A percentile compares a stretch with the other conserved stretches of the same genome.
phyloP scores from a whole-genome alignment of 2,797 vertebrate genomes.

The Silurus lanzhouensis region DNA sequence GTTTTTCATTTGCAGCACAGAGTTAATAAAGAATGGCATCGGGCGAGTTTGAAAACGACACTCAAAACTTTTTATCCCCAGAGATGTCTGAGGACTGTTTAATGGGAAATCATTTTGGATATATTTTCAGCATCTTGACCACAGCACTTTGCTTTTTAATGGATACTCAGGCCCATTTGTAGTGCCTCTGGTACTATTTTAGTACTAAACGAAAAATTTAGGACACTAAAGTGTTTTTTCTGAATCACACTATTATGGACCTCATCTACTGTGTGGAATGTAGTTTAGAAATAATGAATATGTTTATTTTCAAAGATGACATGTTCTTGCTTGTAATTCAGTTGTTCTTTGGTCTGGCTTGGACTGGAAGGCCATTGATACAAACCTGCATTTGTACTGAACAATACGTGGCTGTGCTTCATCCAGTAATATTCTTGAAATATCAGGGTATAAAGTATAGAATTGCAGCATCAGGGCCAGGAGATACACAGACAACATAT shows the following conservation, averaged over 20 bases:
- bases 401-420: conserved; percentile 24
- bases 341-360: neutral
- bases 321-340: neutral
- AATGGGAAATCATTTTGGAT: neutral
- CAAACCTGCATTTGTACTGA: conserved; percentile 33
- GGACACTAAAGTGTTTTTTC: neutral
- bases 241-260: neutral
- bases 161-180: conserved; percentile 4
- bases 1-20: neutral
- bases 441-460: conserved; percentile 15
- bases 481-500: neutral
- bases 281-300: neutral
- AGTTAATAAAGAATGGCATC: neutral
- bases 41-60: neutral
- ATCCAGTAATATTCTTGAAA: conserved; percentile 6
- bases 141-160: neutral
- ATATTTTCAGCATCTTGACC: neutral
- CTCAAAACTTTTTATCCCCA: neutral
- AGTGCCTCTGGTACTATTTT: conserved; percentile 14
- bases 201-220: neutral
- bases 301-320: neutral
- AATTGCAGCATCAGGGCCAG: conserved; percentile 7
- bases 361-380: neutral
- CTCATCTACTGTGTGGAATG: neutral
- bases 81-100: neutral